phyloP scores from a whole-genome alignment of 2,797 vertebrate genomes.

The Acrocephalus scirpaceus region DNA sequence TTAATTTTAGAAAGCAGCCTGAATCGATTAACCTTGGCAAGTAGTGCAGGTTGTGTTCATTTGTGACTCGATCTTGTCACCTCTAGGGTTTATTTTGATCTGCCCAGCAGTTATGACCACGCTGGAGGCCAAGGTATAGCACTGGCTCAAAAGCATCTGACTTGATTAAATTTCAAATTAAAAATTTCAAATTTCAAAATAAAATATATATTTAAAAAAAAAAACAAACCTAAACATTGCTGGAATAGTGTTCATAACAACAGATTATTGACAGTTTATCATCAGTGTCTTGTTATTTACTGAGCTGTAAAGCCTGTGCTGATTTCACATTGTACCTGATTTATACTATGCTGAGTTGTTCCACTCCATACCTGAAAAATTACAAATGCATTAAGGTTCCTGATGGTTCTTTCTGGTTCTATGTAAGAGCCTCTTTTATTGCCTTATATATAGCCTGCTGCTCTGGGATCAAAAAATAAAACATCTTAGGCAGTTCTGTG shows the following conservation, averaged over 20 bases:
- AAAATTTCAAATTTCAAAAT: no score
- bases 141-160: not conserved
- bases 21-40: not conserved
- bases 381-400: not conserved
- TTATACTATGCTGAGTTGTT: not conserved
- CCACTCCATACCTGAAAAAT: not conserved
- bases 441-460: rapidly evolving
- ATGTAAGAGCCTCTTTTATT: not conserved
- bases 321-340: not conserved
- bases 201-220: not conserved
- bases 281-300: not conserved
- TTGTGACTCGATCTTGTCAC: not conserved
- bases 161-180: not conserved
- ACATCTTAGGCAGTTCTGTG: not conserved
- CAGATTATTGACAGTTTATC: not conserved
- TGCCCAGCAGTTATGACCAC: not conserved
- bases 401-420: not conserved
- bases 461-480: not conserved
- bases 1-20: not conserved
- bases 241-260: not conserved
- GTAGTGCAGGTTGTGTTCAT: not conserved
- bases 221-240: not conserved
- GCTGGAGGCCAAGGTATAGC: not conserved
- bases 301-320: not conserved
- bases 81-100: not conserved